These are phyloP conservation scores for Lepidurus couesii DNA, from an alignment of 1,140 invertebrate species.

Conservation along the genomic window DNA sequence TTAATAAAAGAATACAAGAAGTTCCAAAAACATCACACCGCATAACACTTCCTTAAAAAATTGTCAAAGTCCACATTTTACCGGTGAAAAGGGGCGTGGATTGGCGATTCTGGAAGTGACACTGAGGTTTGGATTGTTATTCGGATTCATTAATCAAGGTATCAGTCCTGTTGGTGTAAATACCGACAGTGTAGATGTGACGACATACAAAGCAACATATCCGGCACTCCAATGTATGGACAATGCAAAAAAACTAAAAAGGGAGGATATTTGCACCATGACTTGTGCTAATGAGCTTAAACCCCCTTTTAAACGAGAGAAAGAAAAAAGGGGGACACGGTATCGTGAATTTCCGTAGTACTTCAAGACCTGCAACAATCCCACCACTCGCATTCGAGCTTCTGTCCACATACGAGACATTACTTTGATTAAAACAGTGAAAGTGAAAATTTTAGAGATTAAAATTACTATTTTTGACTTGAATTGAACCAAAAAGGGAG, in stretches of 20 bases:
- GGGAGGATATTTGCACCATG: constrained; percentile 8
- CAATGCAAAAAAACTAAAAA: background rate
- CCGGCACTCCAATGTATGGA: background rate
- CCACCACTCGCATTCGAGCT: background rate
- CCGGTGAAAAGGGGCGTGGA: background rate
- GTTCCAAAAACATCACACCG: background rate
- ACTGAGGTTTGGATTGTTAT: background rate
- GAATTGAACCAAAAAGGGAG: background rate
- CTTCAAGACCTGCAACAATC: background rate
- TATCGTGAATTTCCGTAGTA: constrained; percentile 16
- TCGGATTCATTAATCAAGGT: background rate
- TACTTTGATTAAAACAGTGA: background rate
- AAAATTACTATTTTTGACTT: background rate
- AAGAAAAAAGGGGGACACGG: background rate
- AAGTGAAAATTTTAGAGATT: background rate
- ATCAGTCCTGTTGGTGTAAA: background rate
- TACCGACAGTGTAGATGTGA: background rate
- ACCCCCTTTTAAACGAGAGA: background rate
- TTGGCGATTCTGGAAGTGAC: background rate
- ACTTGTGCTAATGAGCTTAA: background rate
- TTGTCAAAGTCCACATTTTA: too few relatives aligned
- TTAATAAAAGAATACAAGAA: background rate
- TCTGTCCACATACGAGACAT: background rate
- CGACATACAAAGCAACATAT: background rate
- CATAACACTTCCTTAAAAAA: background rate